These are phyloP conservation scores for Drosophila conformis DNA, from an alignment of 2,888 invertebrate species.

Conservation along the genomic window DNA sequence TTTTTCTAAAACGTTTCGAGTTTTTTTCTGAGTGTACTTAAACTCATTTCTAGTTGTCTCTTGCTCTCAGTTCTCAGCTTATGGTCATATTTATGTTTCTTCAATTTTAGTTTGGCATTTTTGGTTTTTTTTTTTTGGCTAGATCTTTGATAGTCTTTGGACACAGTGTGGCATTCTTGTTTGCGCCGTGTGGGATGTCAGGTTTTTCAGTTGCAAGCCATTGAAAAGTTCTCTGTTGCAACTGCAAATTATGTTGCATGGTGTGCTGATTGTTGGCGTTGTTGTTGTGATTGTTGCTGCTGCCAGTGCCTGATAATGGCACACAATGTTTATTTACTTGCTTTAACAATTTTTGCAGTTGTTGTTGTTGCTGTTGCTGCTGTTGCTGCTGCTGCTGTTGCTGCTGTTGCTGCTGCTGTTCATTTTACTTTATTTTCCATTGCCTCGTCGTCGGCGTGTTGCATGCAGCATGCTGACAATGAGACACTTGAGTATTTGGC, in stretches of 20 bases:
- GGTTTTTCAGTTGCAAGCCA: conserved; percentile 62
- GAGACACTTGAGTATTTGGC: conserved; percentile 79
- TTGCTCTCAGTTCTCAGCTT: neutral
- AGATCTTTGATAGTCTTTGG: neutral
- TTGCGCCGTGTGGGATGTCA: conserved; percentile 38
- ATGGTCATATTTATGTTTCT: neutral
- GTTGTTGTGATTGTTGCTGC: conserved; percentile 55
- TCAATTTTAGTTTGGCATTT: neutral
- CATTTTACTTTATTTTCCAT: conserved; percentile 62
- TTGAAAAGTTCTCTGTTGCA: conserved; percentile 77
- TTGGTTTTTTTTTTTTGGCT: neutral
- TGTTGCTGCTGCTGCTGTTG: conserved; percentile 34
- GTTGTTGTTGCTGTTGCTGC: conserved; percentile 29
- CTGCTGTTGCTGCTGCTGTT: conserved; percentile 48
- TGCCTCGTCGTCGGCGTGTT: conserved; percentile 40
- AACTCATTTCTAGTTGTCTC: neutral
- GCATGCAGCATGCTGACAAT: conserved; percentile 77
- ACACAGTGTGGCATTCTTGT: conserved; percentile 40
- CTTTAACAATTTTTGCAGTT: conserved; percentile 64
- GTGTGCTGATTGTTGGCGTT: conserved; percentile 60
- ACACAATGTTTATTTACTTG: conserved; percentile 78
- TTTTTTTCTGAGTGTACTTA: neutral
- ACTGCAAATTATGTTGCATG: conserved; percentile 77
- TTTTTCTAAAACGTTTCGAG: neutral
- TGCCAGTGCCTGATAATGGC: conserved; percentile 74